Percentiles rank a stretch among this genome's conserved stretches.
Evolutionary conservation across 2,797 vertebrate species (phyloP).

Genomic region (Syngnathus acus): DNA sequence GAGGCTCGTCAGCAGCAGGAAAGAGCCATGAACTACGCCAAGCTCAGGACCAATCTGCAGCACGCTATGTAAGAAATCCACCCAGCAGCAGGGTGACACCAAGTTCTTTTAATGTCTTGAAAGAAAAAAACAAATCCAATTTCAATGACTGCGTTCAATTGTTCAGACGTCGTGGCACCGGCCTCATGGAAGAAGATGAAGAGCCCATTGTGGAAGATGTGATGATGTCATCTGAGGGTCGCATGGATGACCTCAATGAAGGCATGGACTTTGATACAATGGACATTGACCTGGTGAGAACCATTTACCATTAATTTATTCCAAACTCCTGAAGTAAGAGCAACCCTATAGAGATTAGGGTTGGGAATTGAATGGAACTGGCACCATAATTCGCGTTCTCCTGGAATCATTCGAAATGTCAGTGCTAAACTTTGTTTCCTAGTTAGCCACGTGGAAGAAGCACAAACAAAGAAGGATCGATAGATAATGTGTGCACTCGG

Average conservation of each 20-base stretch:
- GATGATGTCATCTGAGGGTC: conserved; percentile 99
- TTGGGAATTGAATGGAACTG: no score
- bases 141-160: conserved; percentile 2
- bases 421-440: no score
- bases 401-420: no score
- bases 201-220: conserved; percentile 99
- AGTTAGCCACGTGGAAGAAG: no score
- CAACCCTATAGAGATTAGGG: background rate
- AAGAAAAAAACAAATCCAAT: background rate
- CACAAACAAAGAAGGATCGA: no score
- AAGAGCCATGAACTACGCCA: conserved; percentile 98
- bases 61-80: conserved; percentile 86
- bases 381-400: no score
- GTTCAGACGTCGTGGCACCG: conserved; percentile 88
- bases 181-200: conserved; percentile 98
- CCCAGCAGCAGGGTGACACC: background rate
- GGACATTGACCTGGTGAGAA: conserved; percentile 98
- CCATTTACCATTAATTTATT: background rate
- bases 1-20: conserved; percentile 97
- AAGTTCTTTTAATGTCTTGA: background rate
- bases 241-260: conserved; percentile 98
- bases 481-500: no score
- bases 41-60: conserved; percentile 97
- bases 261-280: conserved; percentile 99
- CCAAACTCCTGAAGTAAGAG: background rate